These are phyloP conservation scores for Andrena fulva DNA, from an alignment of 2,888 invertebrate species.

Conservation along the genomic window DNA sequence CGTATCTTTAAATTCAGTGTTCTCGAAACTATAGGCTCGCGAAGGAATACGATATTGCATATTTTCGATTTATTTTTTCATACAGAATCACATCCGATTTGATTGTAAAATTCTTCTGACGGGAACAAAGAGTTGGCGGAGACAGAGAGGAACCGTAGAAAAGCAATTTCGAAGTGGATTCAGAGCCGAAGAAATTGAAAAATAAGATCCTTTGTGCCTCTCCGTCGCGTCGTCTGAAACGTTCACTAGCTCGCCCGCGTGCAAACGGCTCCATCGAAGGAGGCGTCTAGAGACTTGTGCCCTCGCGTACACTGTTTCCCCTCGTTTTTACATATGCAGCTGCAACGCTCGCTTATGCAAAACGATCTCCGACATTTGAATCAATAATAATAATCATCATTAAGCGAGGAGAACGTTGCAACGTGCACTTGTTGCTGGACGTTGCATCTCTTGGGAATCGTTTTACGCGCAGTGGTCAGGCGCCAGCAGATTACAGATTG, in stretches of 20 bases:
- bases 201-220: constrained; percentile 43
- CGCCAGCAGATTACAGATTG: constrained; percentile 9
- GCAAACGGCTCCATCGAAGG: constrained; percentile 2
- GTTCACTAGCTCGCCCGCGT: neutral
- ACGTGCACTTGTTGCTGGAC: neutral
- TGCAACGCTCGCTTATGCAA: constrained; percentile 17
- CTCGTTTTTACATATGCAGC: neutral
- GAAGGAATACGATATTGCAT: neutral
- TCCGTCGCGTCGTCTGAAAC: constrained; percentile 9
- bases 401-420: neutral
- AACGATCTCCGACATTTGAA: constrained; percentile 27
- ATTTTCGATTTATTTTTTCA: neutral
- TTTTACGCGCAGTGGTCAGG: neutral
- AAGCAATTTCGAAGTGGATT: constrained; percentile 51
- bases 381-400: constrained; percentile 32
- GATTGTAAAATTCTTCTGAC: constrained; percentile 1
- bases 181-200: constrained; percentile 50
- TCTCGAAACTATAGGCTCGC: neutral
- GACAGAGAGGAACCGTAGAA: neutral
- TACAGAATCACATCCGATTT: neutral
- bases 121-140: constrained; percentile 3
- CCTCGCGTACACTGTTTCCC: neutral
- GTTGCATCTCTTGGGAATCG: neutral
- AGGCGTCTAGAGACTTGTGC: constrained; percentile 1
- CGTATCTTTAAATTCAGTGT: neutral